phyloP scores from a whole-genome alignment of 2,797 vertebrate genomes.

The Urophycis tenuis region DNA sequence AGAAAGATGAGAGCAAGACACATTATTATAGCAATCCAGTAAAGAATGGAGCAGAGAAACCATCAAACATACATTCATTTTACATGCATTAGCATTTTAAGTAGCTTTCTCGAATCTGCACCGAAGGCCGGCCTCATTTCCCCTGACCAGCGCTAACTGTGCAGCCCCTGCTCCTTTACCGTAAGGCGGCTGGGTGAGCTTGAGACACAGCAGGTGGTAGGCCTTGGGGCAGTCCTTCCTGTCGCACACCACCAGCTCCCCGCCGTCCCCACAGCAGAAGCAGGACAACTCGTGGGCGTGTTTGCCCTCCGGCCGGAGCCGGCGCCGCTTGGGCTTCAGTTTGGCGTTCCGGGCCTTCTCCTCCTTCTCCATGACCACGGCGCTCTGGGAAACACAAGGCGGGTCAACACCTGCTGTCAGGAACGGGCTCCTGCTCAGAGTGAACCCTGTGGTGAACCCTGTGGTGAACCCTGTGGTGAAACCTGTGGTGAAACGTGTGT shows the following conservation, averaged over 20 bases:
- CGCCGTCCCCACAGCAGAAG: conserved; percentile 91
- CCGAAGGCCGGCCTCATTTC: neutral
- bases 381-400: conserved; percentile 56
- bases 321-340: conserved; percentile 88
- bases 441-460: no score
- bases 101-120: no score
- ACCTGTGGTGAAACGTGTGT: no score
- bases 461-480: no score
- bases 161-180: conserved; percentile 66
- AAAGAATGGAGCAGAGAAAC: no score
- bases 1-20: no score
- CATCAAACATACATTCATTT: neutral
- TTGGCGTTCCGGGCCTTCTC: conserved; percentile 95
- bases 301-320: conserved; percentile 84
- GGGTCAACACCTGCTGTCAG: no score
- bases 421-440: no score
- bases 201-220: conserved; percentile 98
- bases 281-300: conserved; percentile 92
- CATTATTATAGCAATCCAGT: no score
- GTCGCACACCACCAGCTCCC: conserved; percentile 98
- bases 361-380: conserved; percentile 78
- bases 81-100: no score
- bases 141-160: neutral
- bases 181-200: conserved; percentile 91
- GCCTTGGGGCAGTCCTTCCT: conserved; percentile 98